Evolutionary conservation across 2,888 invertebrate species (phyloP).

Genomic region (Aspidiotus rigidus): DNA sequence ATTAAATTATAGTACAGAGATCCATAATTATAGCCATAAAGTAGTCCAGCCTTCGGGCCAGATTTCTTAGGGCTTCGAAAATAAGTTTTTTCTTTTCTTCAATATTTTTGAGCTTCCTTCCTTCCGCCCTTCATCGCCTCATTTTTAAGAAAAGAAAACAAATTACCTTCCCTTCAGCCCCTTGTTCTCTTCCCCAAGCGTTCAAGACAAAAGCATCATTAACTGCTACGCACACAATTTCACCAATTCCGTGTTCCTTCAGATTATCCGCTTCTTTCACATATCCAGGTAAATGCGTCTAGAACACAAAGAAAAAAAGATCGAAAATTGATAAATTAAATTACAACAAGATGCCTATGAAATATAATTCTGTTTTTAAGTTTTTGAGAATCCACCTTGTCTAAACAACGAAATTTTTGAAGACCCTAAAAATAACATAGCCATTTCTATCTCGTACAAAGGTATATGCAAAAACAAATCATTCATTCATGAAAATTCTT

Average conservation of each 20-base stretch:
- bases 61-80: too few relatives aligned
- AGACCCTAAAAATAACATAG: too few relatives aligned
- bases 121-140: too few relatives aligned
- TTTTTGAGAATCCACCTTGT: neutral
- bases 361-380: neutral
- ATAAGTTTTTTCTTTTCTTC: too few relatives aligned
- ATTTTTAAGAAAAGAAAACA: neutral
- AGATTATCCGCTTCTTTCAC: constrained; percentile 63
- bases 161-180: constrained; percentile 65
- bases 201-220: constrained; percentile 95
- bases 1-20: too few relatives aligned
- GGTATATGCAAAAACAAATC: too few relatives aligned
- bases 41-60: too few relatives aligned
- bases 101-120: too few relatives aligned
- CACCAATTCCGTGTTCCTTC: constrained; percentile 64
- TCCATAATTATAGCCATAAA: too few relatives aligned
- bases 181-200: constrained; percentile 79
- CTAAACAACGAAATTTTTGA: too few relatives aligned
- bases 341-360: neutral
- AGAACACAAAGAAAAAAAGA: constrained; percentile 39
- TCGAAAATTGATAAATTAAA: neutral
- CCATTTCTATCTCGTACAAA: too few relatives aligned
- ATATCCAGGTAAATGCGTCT: constrained; percentile 85
- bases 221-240: constrained; percentile 77
- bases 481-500: too few relatives aligned